Evolutionary conservation across 2,113 vertebrate genomes (phyloP).

Genomic region (Hyla sarda): DNA sequence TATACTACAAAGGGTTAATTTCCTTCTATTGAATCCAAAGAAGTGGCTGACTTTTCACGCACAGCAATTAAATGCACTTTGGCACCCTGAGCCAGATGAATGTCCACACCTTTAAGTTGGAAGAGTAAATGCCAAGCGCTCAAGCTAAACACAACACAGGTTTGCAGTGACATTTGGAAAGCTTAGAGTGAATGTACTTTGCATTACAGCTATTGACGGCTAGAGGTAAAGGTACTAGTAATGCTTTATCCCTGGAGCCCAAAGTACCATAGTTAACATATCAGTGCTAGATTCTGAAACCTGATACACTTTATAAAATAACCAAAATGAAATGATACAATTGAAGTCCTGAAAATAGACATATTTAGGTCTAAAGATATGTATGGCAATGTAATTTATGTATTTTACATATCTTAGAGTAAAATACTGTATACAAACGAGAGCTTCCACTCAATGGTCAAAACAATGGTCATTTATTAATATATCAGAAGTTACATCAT

Average conservation of each 20-base stretch:
- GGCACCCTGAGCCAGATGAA: conserved; percentile 67
- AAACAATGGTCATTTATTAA: too few relatives aligned
- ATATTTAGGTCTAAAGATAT: too few relatives aligned
- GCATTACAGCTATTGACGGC: conserved; percentile 79
- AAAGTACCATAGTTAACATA: conserved; percentile 71
- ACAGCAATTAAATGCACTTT: conserved; percentile 71
- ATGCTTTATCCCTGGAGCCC: conserved; percentile 71
- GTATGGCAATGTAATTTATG: too few relatives aligned
- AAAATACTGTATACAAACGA: too few relatives aligned
- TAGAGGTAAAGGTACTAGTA: conserved; percentile 77
- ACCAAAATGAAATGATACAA: conserved; percentile 48
- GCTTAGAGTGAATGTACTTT: conserved; percentile 80
- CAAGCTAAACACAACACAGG: conserved; percentile 69
- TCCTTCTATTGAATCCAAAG: conserved; percentile 21
- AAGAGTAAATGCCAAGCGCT: conserved; percentile 81
- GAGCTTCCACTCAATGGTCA: too few relatives aligned
- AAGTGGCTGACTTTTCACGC: conserved; percentile 42
- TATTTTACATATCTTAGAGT: too few relatives aligned
- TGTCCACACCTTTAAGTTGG: conserved; percentile 69
- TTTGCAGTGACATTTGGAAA: conserved; percentile 82
- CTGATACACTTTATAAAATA: conserved; percentile 53
- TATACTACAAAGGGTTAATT: conserved; percentile 19
- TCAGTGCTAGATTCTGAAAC: conserved; percentile 52
- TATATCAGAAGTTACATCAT: too few relatives aligned
- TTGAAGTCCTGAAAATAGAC: neutral